A percentile compares a stretch with the other conserved stretches of the same genome.
Evolutionary conservation across 2,888 invertebrate species (phyloP).

Genomic region (Dolichomitus sp.): DNA sequence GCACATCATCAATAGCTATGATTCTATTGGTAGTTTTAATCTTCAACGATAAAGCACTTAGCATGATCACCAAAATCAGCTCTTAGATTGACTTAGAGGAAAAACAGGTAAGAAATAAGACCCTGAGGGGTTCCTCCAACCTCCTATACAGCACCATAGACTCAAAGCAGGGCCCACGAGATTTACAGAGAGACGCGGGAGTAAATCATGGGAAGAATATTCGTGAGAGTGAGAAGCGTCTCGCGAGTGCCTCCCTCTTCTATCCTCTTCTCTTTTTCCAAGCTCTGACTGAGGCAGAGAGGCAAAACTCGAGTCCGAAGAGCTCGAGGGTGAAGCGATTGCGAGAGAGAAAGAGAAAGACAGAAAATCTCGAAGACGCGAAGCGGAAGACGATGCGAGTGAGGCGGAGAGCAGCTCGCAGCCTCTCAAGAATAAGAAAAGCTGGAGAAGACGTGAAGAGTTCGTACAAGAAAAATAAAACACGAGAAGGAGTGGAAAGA

Average conservation of each 20-base stretch:
- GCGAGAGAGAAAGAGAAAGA: constrained; percentile 15
- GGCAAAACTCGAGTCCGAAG: constrained; percentile 34
- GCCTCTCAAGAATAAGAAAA: constrained; percentile 61
- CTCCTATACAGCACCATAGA: constrained; percentile 27
- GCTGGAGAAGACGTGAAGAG: constrained; percentile 61
- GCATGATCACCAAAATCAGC: constrained; percentile 5
- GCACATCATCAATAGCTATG: not conserved
- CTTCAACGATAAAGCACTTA: not conserved
- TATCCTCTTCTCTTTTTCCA: constrained; percentile 11
- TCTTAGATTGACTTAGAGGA: not conserved
- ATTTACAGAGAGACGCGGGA: constrained; percentile 76
- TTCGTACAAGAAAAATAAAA: constrained; percentile 48
- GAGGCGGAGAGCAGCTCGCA: constrained; percentile 32
- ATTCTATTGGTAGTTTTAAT: not conserved
- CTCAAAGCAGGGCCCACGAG: constrained; percentile 51
- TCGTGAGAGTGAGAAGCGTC: constrained; percentile 79
- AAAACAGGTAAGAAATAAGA: not conserved
- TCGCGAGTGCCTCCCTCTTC: constrained; percentile 39
- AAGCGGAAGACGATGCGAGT: constrained; percentile 52
- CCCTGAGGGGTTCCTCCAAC: constrained; percentile 24
- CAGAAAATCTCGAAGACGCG: constrained; percentile 53
- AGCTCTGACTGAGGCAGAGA: constrained; percentile 19
- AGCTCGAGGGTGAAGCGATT: constrained; percentile 47
- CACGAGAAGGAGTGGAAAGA: constrained; percentile 10
- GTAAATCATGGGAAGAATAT: constrained; percentile 84